phyloP scores from a whole-genome alignment of 2,113 vertebrate species.

The Nymphicus hollandicus region DNA sequence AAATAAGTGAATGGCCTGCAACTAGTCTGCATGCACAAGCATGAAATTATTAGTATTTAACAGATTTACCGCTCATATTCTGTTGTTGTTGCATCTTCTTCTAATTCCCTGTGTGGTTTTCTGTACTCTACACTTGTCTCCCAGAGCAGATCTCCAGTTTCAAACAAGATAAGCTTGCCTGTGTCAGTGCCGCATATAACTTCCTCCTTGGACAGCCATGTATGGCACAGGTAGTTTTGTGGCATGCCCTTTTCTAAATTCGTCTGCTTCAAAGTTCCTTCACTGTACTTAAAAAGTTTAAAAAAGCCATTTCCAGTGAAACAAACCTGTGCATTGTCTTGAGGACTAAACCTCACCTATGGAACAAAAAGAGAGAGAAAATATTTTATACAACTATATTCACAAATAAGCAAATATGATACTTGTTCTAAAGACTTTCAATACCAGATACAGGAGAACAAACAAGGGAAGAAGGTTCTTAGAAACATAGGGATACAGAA shows the following conservation, averaged over 20 bases:
- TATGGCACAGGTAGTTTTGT: conserved; percentile 84
- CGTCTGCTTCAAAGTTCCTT: conserved; percentile 84
- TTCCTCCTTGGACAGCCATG: conserved; percentile 82
- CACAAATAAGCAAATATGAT: neutral
- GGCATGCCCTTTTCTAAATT: conserved; percentile 81
- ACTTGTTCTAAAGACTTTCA: neutral
- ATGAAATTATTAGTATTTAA: neutral
- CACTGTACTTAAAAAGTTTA: conserved; percentile 84
- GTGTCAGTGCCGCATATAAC: conserved; percentile 85
- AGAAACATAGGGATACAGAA: neutral
- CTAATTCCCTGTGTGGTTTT: neutral
- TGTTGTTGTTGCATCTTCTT: neutral
- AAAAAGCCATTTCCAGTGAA: conserved; percentile 85
- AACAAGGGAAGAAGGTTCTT: neutral
- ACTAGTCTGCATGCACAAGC: neutral
- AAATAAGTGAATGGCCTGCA: neutral
- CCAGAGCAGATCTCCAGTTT: conserved; percentile 83
- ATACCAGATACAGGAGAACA: neutral
- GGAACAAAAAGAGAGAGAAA: neutral
- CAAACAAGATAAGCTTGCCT: conserved; percentile 84
- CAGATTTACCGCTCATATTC: conserved; percentile 65
- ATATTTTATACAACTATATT: neutral
- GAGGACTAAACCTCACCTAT: conserved; percentile 91
- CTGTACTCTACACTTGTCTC: conserved; percentile 75
- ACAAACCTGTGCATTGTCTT: conserved; percentile 86